Evolutionary conservation across 2,888 invertebrate species (phyloP).

Genomic region (Lithodes maja): DNA sequence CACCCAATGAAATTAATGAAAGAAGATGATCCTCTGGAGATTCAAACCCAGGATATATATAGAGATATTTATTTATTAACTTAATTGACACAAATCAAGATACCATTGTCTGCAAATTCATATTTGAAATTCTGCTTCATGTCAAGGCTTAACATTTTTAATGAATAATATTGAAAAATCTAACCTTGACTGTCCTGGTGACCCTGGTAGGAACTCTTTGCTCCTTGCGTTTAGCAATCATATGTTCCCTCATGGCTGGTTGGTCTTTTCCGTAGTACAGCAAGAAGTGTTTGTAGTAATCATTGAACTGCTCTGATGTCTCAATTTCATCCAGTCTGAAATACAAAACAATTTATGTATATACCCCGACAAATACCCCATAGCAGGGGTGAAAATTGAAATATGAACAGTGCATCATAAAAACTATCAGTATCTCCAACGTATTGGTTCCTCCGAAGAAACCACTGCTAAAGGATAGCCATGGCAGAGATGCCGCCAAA

Average conservation of each 20-base stretch:
- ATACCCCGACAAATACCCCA: background rate
- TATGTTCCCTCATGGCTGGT: slow-evolving; percentile 86
- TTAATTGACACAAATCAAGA: too few species aligned
- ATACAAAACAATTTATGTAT: background rate
- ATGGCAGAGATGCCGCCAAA: too few species aligned
- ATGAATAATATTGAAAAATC: background rate
- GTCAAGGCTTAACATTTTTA: too few species aligned
- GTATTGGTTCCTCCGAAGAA: too few species aligned
- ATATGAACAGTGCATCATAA: background rate
- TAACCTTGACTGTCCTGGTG: slow-evolving; percentile 65
- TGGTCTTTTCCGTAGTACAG: slow-evolving; percentile 92
- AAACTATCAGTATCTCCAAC: too few species aligned
- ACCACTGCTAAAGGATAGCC: too few species aligned
- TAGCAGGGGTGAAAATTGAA: background rate
- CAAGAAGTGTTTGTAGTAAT: slow-evolving; percentile 94
- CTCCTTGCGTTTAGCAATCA: slow-evolving; percentile 80
- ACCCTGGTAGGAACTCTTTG: slow-evolving; percentile 71
- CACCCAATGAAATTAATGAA: background rate
- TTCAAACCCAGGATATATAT: too few species aligned
- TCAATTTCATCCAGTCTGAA: slow-evolving; percentile 83
- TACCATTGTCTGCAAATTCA: too few species aligned
- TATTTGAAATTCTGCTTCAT: too few species aligned
- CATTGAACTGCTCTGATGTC: slow-evolving; percentile 92
- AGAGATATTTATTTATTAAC: too few species aligned
- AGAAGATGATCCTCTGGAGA: too few species aligned